These are phyloP conservation scores for Cebidichthys violaceus DNA, from an alignment of 2,113 vertebrate species.

Conservation along the genomic window DNA sequence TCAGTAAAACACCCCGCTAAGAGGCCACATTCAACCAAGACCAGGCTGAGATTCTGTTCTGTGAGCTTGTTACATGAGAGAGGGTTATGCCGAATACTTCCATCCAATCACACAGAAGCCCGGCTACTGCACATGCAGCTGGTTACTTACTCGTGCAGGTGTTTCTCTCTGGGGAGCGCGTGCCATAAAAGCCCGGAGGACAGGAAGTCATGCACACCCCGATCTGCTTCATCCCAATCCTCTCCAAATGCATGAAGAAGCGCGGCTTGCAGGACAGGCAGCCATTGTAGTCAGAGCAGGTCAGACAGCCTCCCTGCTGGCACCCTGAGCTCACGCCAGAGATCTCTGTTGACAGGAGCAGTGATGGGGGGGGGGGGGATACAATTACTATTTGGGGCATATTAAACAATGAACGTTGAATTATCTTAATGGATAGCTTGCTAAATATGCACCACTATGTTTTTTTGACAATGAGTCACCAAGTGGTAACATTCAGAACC, in stretches of 20 bases:
- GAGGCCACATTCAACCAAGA: not conserved
- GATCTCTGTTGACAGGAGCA: constrained; percentile 84
- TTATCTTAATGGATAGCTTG: not conserved
- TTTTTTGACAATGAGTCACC: not conserved
- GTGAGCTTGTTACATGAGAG: not conserved
- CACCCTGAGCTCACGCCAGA: constrained; percentile 93
- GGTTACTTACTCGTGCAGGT: constrained; percentile 92
- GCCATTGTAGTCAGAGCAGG: constrained; percentile 97
- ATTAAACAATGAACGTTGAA: not conserved
- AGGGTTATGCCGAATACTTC: not conserved
- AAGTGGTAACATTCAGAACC: not conserved
- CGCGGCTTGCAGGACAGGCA: constrained; percentile 97
- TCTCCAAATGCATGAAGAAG: constrained; percentile 98
- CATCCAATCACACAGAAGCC: not conserved
- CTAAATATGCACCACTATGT: not conserved
- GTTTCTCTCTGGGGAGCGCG: constrained; percentile 95
- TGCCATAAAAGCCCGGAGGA: constrained; percentile 95
- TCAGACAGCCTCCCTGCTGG: constrained; percentile 95
- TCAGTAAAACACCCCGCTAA: constrained; percentile 32
- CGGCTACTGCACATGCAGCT: not conserved
- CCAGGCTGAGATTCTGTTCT: constrained; percentile 7
- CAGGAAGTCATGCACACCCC: constrained; percentile 97
- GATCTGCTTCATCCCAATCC: constrained; percentile 97
- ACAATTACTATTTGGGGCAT: not conserved
- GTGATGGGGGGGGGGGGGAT: constrained; percentile 18